These are phyloP conservation scores for Cantharis flavilabris DNA, from an alignment of 2,888 invertebrate genomes.

Conservation along the genomic window DNA sequence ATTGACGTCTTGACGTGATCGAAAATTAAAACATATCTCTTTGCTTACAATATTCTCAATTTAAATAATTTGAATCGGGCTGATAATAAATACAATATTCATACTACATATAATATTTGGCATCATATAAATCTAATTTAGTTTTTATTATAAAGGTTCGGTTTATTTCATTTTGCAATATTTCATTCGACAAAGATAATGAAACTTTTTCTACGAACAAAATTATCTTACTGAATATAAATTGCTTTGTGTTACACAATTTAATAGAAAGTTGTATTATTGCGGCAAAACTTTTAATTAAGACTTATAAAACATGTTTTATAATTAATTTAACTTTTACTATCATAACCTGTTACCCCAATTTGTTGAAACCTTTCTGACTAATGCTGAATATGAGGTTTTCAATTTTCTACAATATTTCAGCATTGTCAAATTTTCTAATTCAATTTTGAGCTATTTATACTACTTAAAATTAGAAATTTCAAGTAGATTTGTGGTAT, in stretches of 20 bases:
- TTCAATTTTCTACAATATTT: neutral
- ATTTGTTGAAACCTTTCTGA: neutral
- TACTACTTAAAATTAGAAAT: too few species aligned
- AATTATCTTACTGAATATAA: conserved; percentile 10
- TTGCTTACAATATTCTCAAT: neutral
- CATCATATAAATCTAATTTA: neutral
- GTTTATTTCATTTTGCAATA: conserved; percentile 1
- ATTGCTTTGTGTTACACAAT: conserved; percentile 5
- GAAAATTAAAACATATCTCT: neutral
- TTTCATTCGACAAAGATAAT: conserved; percentile 16
- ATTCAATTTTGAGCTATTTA: neutral
- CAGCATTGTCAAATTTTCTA: neutral
- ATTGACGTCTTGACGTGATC: neutral
- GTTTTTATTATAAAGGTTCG: neutral
- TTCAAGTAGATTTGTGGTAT: too few species aligned
- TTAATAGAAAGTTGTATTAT: conserved; percentile 14
- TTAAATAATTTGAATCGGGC: neutral
- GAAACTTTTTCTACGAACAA: conserved; percentile 13
- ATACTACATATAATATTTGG: neutral
- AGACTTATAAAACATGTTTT: conserved; percentile 12
- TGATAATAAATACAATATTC: neutral
- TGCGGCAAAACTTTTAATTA: conserved; percentile 15
- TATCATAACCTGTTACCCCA: neutral
- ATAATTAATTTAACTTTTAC: conserved; percentile 11
- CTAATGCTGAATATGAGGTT: neutral